These are phyloP conservation scores for Virgularia gustaviana DNA, from an alignment of 92 coral and sea anemone genomes.

Conservation along the genomic window DNA sequence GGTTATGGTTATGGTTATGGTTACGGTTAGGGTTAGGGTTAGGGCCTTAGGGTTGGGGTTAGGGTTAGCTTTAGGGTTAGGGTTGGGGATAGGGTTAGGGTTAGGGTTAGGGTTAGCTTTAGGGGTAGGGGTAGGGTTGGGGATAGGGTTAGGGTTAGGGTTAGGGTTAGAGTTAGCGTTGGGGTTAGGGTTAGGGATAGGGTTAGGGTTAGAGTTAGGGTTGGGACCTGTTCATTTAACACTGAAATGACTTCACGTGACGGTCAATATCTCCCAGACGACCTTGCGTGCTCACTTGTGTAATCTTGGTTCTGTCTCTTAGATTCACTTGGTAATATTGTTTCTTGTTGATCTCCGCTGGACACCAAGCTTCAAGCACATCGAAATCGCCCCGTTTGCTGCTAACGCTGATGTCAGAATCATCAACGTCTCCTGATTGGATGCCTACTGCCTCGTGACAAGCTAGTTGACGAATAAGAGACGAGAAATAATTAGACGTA, in stretches of 20 bases:
- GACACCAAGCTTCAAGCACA: constrained; percentile 91
- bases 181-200: too few species aligned
- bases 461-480: constrained; percentile 41
- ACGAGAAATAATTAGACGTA: not conserved
- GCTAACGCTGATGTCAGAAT: constrained; percentile 76
- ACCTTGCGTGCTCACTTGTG: constrained; percentile 91
- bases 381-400: constrained; percentile 75
- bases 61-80: too few species aligned
- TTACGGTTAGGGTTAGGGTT: too few species aligned
- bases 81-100: too few species aligned
- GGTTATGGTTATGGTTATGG: too few species aligned
- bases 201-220: too few species aligned
- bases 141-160: too few species aligned
- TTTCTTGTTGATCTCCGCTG: constrained; percentile 78
- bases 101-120: too few species aligned
- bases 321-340: constrained; percentile 88
- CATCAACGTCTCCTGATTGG: constrained; percentile 90
- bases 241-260: constrained; percentile 70
- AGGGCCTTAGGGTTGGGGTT: too few species aligned
- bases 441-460: constrained; percentile 96
- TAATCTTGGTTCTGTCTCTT: constrained; percentile 82
- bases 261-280: constrained; percentile 61
- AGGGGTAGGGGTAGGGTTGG: too few species aligned
- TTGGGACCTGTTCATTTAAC: too few species aligned
- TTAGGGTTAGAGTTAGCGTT: too few species aligned